Evolutionary conservation across 2,113 vertebrate genomes (phyloP), one percentile per base, ranked within the genome.

Genomic region (Anguilla rostrata): DNA sequence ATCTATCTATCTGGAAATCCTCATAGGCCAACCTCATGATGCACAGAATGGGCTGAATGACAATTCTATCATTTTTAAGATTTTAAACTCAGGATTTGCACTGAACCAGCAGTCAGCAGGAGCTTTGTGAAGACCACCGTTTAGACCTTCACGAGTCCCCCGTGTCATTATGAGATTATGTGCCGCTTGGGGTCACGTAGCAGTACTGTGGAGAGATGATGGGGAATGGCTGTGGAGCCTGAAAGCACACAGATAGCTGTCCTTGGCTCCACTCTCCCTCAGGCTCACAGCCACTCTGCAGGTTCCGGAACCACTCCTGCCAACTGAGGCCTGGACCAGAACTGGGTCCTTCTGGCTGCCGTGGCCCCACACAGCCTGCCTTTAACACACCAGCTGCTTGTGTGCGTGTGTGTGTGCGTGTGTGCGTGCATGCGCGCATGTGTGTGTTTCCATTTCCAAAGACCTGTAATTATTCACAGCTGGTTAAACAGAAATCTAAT

Each of bases 271-370:
- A n/a, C n/a, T 26, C 71, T 29, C n/a, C n/a, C n/a, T n/a, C 71
- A 75, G 8, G 34, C 71, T n/a, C 71, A 34, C 26, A 34, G 71
- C 71, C n/a, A 14, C 26, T 71, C 71, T 8, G 26, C 71, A 26
- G 71, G n/a, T 75, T 75, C 71, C 34, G 71, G 71, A 75, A 14
- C 3, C n/a, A 9, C 71, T 29, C 71, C 71, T 81, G 87, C 84
- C 49, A 87, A 80, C 78, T 66, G 26, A 87, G 83, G 80, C 22
- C 20, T 86, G 86, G 34, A 46, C 85, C 79, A 71, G 87, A 90
- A 92, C 85, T 86, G 90, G 88, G 89, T 91, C 87, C 87, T 85
- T 86, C 92, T 90, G 90, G 86, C 86, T 92, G 90, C 93, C 93
- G 90, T 63, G 88, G 91, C 88, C 90, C 78, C 78, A 85, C 87